These are phyloP conservation scores for Eretmochelys imbricata DNA, from an alignment of 2,113 vertebrate genomes.

Conservation along the genomic window DNA sequence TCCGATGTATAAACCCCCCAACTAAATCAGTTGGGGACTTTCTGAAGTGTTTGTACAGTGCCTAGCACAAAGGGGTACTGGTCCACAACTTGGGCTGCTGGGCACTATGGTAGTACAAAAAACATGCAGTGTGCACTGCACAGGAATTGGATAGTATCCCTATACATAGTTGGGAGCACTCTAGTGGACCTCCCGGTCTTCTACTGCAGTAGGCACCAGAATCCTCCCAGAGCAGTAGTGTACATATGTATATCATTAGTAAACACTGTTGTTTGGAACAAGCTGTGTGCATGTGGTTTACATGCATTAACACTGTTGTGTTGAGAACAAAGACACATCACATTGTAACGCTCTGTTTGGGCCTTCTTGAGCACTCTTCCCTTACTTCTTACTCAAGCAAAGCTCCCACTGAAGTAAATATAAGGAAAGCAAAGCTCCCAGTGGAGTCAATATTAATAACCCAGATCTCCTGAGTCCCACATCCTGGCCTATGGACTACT, in stretches of 20 bases:
- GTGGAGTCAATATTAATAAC: not conserved
- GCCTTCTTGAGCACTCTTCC: not conserved
- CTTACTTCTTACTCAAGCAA: not conserved
- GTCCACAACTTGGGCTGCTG: not conserved
- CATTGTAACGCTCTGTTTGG: not conserved
- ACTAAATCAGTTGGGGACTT: not conserved
- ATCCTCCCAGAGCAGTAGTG: too few species aligned
- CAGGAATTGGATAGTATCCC: not conserved
- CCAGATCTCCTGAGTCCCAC: not conserved
- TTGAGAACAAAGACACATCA: not conserved
- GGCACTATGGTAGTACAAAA: not conserved
- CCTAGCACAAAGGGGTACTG: not conserved
- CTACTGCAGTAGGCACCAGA: too few species aligned
- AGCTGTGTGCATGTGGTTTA: not conserved
- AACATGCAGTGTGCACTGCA: not conserved
- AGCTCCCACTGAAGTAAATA: not conserved
- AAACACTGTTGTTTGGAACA: too few species aligned
- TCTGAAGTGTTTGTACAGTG: not conserved
- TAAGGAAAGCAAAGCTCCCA: not conserved
- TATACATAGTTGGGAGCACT: not conserved
- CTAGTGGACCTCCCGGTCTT: too few species aligned
- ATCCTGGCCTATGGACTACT: not conserved
- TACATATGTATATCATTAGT: too few species aligned
- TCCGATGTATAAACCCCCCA: not conserved
- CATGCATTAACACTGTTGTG: not conserved